A percentile compares a stretch with the other conserved stretches of the same genome.
These are phyloP conservation scores for Platycercus adscitus DNA, from an alignment of 2,113 vertebrate species.

Conservation along the genomic window DNA sequence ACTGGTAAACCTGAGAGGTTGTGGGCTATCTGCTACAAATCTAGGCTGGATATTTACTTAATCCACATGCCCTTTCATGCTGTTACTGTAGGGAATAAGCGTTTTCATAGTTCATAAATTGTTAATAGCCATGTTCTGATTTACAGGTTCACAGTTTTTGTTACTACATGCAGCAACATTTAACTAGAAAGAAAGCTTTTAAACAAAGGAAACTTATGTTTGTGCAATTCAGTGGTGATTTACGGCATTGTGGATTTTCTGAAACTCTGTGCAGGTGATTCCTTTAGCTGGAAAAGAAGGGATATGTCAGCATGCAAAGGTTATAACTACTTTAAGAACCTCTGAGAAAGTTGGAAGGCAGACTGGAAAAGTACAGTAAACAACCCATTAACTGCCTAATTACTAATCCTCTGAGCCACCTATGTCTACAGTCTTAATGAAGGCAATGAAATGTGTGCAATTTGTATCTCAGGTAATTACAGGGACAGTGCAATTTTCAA, in stretches of 20 bases:
- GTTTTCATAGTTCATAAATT: background rate
- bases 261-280: background rate
- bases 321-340: background rate
- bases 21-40: background rate
- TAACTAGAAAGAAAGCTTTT: background rate
- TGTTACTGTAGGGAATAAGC: background rate
- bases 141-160: background rate
- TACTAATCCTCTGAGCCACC: background rate
- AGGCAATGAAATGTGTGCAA: background rate
- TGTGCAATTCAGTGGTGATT: background rate
- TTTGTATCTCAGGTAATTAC: constrained; percentile 10
- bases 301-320: background rate
- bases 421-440: background rate
- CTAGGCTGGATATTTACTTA: background rate
- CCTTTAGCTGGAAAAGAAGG: background rate
- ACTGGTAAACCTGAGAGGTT: background rate
- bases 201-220: background rate
- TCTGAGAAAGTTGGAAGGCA: background rate
- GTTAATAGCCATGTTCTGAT: background rate
- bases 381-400: background rate
- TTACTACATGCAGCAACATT: background rate
- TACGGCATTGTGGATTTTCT: background rate
- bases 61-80: background rate
- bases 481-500: background rate
- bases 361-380: background rate